Evolutionary conservation across 2,797 vertebrate species (phyloP).

Genomic region (Allobates femoralis): DNA sequence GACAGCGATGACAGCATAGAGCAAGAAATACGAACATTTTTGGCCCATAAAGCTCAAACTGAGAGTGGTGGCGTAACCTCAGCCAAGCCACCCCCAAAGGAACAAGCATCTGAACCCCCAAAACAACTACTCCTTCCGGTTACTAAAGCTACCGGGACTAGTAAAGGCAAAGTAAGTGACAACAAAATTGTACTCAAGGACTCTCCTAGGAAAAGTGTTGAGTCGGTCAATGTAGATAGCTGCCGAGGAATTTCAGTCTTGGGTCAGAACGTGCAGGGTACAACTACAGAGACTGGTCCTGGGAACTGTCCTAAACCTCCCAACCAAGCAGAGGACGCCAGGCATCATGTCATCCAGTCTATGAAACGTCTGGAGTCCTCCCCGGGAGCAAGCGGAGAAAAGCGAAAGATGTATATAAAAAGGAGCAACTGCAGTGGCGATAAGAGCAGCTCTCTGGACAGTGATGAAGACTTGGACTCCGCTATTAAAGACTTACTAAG

Average conservation of each 20-base stretch:
- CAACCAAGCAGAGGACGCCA: not conserved
- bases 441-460: slow-evolving; percentile 96
- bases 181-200: slow-evolving; percentile 46
- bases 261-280: not conserved
- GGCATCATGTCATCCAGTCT: slow-evolving; percentile 4
- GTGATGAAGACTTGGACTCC: slow-evolving; percentile 92
- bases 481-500: slow-evolving; percentile 93
- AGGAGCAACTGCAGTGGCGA: slow-evolving; percentile 73
- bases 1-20: slow-evolving; percentile 97
- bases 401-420: not conserved
- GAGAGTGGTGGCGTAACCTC: slow-evolving; percentile 71
- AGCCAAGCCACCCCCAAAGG: slow-evolving; percentile 28
- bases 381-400: not conserved
- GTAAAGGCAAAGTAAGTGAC: slow-evolving; percentile 77
- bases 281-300: not conserved
- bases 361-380: slow-evolving; percentile 27
- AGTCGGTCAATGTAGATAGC: slow-evolving; percentile 3
- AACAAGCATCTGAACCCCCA: slow-evolving; percentile 60
- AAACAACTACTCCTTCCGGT: slow-evolving; percentile 60
- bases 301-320: slow-evolving; percentile 42
- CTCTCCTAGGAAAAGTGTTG: not conserved
- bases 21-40: slow-evolving; percentile 90
- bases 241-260: not conserved
- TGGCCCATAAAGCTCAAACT: slow-evolving; percentile 90
- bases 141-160: slow-evolving; percentile 72